Evolutionary conservation across 2,888 invertebrate genomes (phyloP).

Genomic region (Eupsilia transversa): DNA sequence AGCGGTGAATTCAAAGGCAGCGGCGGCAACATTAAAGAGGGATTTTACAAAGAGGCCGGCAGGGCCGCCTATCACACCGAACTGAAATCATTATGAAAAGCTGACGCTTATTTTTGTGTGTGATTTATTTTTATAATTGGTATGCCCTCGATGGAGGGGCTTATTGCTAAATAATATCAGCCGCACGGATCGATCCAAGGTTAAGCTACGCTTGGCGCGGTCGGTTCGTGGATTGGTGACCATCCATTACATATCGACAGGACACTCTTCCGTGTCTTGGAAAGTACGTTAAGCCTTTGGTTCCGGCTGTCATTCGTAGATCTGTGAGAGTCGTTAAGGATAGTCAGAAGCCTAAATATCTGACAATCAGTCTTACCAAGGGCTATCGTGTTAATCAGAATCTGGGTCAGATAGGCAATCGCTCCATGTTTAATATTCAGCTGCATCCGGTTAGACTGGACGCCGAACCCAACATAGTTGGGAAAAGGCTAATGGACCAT

Average conservation of each 20-base stretch:
- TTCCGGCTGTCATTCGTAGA: background rate
- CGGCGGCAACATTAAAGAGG: constrained; percentile 60
- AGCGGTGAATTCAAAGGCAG: constrained; percentile 64
- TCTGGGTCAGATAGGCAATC: background rate
- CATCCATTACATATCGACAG: background rate
- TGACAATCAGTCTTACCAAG: background rate
- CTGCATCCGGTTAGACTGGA: background rate
- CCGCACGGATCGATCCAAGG: background rate
- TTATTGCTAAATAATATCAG: background rate
- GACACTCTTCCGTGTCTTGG: background rate
- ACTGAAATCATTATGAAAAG: constrained; percentile 6
- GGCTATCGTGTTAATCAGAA: background rate
- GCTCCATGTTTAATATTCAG: background rate
- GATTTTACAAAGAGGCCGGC: constrained; percentile 60
- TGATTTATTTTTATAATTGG: background rate
- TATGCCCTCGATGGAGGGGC: background rate
- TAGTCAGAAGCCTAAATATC: background rate
- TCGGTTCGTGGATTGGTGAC: background rate
- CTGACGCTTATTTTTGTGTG: background rate
- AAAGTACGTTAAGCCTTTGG: background rate
- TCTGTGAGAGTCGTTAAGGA: background rate
- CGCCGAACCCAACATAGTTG: background rate
- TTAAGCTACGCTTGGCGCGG: background rate
- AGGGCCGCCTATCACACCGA: constrained; percentile 51
- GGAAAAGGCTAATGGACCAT: background rate